These are phyloP conservation scores for Intellagama lesueurii DNA, from an alignment of 2,797 vertebrate genomes.

Conservation along the genomic window DNA sequence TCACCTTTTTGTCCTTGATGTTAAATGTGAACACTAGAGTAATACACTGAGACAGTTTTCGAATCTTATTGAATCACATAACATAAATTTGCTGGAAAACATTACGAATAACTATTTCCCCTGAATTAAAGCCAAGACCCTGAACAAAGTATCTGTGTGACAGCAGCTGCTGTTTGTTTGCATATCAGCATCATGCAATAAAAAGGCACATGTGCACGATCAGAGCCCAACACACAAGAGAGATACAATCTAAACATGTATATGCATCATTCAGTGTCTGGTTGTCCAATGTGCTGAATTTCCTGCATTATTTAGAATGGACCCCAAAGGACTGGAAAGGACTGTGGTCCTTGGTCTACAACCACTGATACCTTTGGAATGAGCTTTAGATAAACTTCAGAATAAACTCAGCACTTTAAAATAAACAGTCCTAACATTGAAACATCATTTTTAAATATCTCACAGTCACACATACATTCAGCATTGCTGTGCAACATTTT, in stretches of 20 bases:
- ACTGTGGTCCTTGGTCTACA: not conserved
- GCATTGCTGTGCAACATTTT: not conserved
- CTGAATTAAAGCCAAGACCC: not conserved
- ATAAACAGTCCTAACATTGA: too few relatives aligned
- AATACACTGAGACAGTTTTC: not conserved
- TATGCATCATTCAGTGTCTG: not conserved
- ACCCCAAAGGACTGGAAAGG: not conserved
- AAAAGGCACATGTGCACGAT: not conserved
- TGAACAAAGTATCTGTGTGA: not conserved
- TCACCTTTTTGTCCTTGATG: not conserved
- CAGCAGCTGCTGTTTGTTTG: not conserved
- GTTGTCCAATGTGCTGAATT: not conserved
- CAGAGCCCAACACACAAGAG: not conserved
- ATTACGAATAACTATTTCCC: not conserved
- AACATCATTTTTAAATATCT: not conserved
- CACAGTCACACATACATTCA: not conserved
- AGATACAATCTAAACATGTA: too few relatives aligned
- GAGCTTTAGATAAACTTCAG: not conserved
- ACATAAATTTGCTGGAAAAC: not conserved
- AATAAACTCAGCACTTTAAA: not conserved
- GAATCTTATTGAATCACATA: not conserved
- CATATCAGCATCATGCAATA: not conserved
- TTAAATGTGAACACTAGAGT: not conserved
- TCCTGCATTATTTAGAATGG: not conserved
- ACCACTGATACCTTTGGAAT: not conserved